These are phyloP conservation scores for Chrysodeixis includens DNA, from an alignment of 2,888 invertebrate species.

Conservation along the genomic window DNA sequence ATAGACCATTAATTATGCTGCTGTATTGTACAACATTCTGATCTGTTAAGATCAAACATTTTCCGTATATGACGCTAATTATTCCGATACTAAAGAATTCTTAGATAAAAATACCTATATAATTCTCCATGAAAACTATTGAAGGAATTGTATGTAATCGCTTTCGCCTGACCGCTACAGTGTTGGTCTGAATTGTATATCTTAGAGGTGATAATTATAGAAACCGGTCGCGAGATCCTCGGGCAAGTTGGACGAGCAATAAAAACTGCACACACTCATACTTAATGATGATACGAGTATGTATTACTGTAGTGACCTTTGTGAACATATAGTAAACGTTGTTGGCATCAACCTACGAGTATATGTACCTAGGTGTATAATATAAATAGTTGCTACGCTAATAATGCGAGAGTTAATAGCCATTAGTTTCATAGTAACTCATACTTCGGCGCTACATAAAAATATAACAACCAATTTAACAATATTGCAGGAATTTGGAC, in stretches of 20 bases:
- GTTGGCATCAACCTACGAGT: conserved; percentile 12
- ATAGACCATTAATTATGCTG: conserved; percentile 12
- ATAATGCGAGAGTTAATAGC: neutral
- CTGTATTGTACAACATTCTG: conserved; percentile 11
- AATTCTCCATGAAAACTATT: neutral
- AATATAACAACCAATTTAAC: neutral
- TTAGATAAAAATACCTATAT: neutral
- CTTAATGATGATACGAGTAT: conserved; percentile 44
- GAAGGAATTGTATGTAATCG: conserved; percentile 8
- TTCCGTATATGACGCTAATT: conserved; percentile 24
- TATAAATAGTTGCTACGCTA: neutral
- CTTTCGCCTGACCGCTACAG: conserved; percentile 6
- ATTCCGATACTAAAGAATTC: neutral
- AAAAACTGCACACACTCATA: conserved; percentile 52
- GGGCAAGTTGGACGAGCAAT: conserved; percentile 37
- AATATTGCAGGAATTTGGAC: neutral
- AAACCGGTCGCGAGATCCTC: conserved; percentile 55
- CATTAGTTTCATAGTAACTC: neutral
- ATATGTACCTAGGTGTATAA: neutral
- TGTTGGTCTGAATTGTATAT: conserved; percentile 27
- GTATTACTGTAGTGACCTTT: conserved; percentile 52
- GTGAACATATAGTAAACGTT: conserved; percentile 15
- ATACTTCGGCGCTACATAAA: neutral
- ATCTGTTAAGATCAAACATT: conserved; percentile 15
- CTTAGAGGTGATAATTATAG: conserved; percentile 37